Evolutionary conservation across 2,888 invertebrate species (phyloP).

Genomic region (Ommatoiulus sabulosus): DNA sequence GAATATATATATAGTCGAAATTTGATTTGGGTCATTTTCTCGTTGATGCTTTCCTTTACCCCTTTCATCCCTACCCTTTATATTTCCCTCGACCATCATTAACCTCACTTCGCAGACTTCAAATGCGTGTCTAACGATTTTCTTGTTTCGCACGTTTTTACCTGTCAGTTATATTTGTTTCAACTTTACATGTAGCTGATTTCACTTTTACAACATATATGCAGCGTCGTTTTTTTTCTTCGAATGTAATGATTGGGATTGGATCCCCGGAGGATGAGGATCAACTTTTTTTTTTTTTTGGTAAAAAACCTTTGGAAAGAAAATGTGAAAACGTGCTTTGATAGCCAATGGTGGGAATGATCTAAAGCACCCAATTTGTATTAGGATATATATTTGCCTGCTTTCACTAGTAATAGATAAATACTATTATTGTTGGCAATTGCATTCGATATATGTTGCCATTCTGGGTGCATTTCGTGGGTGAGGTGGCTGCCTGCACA

Average conservation of each 20-base stretch:
- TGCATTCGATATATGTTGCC: slow-evolving; percentile 34
- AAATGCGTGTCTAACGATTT: neutral
- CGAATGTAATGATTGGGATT: slow-evolving; percentile 33
- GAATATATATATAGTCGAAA: neutral
- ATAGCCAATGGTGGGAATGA: slow-evolving; percentile 40
- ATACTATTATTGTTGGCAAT: slow-evolving; percentile 43
- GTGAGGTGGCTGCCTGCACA: neutral
- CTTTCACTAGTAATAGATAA: slow-evolving; percentile 43
- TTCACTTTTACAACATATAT: neutral
- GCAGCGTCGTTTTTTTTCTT: neutral
- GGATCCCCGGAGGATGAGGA: slow-evolving; percentile 16
- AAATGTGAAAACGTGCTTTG: slow-evolving; percentile 40
- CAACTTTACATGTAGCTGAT: slow-evolving; percentile 1
- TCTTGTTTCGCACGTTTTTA: neutral
- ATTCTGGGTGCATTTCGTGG: slow-evolving; percentile 36
- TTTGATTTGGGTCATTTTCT: neutral
- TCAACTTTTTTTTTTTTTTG: neutral
- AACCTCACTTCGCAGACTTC: neutral
- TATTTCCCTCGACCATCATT: neutral
- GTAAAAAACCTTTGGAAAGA: slow-evolving; percentile 29
- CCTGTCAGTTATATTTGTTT: neutral
- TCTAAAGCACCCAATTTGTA: slow-evolving; percentile 43
- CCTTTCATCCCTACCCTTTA: neutral
- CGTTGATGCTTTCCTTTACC: neutral
- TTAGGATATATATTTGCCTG: slow-evolving; percentile 43